A percentile compares a stretch with the other conserved stretches of the same genome.
phyloP scores from a whole-genome alignment of 2,113 vertebrate species.

The Pelusios castaneus region DNA sequence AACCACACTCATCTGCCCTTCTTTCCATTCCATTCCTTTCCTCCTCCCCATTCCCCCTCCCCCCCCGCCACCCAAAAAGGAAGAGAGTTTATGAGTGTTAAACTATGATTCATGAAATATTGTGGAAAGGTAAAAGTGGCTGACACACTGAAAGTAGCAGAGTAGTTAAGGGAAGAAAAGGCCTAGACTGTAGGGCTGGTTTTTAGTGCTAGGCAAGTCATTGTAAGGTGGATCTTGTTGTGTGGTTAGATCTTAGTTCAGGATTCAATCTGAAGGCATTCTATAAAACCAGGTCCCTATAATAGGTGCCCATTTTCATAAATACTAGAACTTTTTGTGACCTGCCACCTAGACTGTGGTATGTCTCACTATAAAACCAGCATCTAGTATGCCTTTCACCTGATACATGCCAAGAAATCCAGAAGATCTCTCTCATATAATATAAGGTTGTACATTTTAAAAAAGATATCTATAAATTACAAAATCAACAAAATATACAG shows the following conservation, averaged over 20 bases:
- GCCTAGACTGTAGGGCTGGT: neutral
- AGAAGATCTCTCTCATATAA: neutral
- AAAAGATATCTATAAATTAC: neutral
- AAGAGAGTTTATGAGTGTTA: too few relatives aligned
- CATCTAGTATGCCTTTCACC: neutral
- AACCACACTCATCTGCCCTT: too few relatives aligned
- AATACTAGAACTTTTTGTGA: constrained; percentile 11
- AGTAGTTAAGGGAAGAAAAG: neutral
- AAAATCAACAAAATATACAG: neutral
- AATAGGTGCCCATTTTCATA: neutral
- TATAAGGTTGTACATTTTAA: neutral
- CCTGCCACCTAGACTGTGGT: constrained; percentile 22
- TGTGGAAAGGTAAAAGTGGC: neutral
- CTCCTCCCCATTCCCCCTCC: too few relatives aligned
- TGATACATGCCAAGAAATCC: neutral
- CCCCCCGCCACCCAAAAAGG: too few relatives aligned
- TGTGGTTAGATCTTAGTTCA: neutral
- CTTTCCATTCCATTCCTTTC: too few relatives aligned
- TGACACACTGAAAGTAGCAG: neutral
- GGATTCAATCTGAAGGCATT: neutral
- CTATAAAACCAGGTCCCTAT: neutral
- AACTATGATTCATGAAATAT: too few relatives aligned
- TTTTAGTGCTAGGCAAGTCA: neutral
- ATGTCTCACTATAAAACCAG: constrained; percentile 36
- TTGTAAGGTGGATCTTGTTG: neutral